Conservation (phyloP, 2,888 invertebrate genomes). For the Nasonia oneida region DNA sequence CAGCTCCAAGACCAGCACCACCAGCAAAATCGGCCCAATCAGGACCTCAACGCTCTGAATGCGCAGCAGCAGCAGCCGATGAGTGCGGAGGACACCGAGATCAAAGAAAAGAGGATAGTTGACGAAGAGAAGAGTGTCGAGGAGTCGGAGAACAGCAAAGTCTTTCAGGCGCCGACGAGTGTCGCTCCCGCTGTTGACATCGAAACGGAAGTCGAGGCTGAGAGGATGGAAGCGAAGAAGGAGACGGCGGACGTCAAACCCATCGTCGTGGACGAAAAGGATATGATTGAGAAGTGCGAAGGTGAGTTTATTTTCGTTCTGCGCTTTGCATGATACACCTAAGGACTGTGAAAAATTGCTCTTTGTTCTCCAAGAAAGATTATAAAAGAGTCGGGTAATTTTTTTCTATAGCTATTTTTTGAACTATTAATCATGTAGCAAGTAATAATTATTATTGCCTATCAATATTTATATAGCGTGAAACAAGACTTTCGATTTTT, state of each 20-base stretch:
- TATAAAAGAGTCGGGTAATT: too few relatives aligned
- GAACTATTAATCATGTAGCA: too few relatives aligned
- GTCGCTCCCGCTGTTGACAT: not conserved
- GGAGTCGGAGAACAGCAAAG: conserved; percentile 23
- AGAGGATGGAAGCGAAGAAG: not conserved
- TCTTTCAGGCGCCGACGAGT: not conserved
- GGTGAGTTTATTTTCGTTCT: conserved; percentile 66
- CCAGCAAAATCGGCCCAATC: conserved; percentile 32
- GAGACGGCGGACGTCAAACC: conserved; percentile 3
- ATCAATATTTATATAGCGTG: too few relatives aligned
- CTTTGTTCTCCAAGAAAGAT: too few relatives aligned
- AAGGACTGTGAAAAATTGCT: not conserved
- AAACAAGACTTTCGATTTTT: too few relatives aligned
- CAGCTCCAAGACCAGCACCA: conserved; percentile 57
- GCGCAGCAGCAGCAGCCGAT: not conserved
- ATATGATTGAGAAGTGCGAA: conserved; percentile 72
- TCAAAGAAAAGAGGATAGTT: conserved; percentile 27
- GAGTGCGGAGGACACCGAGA: conserved; percentile 34
- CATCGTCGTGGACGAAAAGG: conserved; percentile 72
- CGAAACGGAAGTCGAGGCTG: not conserved
- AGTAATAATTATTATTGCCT: too few relatives aligned
- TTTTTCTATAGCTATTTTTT: too few relatives aligned
- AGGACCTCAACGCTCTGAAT: not conserved
- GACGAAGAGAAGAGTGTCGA: conserved; percentile 1
- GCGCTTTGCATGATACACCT: not conserved